Base-by-base conservation (phyloP, 2,113 vertebrate genomes). In the Pholis gunnellus region DNA sequence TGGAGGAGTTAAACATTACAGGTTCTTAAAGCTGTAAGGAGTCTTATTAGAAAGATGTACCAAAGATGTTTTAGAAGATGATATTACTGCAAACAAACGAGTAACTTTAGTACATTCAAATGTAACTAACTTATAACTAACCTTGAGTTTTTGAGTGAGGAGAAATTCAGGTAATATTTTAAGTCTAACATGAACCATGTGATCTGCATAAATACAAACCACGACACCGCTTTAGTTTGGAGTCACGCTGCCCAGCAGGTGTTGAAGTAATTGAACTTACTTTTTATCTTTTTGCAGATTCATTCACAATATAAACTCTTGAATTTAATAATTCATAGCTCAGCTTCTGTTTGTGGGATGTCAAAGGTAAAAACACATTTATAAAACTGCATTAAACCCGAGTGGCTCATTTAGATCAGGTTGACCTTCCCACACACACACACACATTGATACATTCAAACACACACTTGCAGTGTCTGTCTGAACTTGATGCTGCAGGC, bases 401-500 rank as follows among this genome's bases (percentile, higher is more conserved):
- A 34, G 48, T 34, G 70, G 22, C 64, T 75, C 36, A 48, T 52
- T 80, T 34, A 67, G 22, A 36, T 61, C 10, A 57, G 69, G 36
- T 15, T 9, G 54, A 77, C 17, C n/a, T 73, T 78, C 56, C 54
- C 14, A 34, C 6, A 40, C 25, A 67, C 17, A 72, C 22, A 70
- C 50, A 54, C 70, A 61, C 66, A 56, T 65, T 50, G 31, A 68
- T 34, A 56, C 17, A 63, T 20, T 57, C 2, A 73, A 22, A 70
- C 22, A 70, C 57, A 52, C 69, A 61, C 59, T 4, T 6, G 5
- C 10, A 59, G 0, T 17, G 22, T 73, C 5, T 71, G 56, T 50
- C 36, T 57, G 48, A 42, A 59, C 9, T 27, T 80, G 75, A 79
- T 46, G 36, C 65, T 78, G 60, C 71, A 34, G 44, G n/a, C 63